phyloP scores from a whole-genome alignment of 2,113 vertebrate genomes.

The Globicephala melas region DNA sequence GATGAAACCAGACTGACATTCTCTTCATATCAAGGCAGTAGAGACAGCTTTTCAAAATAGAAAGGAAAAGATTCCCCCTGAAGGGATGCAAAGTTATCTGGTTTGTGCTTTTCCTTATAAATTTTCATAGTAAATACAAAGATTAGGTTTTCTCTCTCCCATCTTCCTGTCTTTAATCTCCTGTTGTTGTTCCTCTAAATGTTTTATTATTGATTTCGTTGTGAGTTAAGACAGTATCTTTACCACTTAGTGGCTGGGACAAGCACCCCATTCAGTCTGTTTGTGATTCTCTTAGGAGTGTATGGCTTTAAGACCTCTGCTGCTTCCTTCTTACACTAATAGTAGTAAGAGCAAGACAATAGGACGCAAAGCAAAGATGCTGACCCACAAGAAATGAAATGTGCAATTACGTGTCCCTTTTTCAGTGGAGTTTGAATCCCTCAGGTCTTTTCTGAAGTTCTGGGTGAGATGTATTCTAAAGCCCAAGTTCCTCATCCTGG shows the following conservation, averaged over 20 bases:
- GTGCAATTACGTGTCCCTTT: background rate
- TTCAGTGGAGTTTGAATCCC: background rate
- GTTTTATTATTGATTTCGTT: background rate
- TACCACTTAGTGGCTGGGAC: background rate
- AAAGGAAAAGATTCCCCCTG: background rate
- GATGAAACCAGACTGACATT: background rate
- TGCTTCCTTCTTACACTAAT: background rate
- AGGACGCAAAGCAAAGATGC: background rate
- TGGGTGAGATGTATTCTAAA: background rate
- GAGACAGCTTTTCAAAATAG: background rate
- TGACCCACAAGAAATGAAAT: background rate
- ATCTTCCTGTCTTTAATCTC: background rate
- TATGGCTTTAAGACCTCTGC: no score
- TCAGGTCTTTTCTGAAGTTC: background rate
- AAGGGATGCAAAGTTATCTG: background rate
- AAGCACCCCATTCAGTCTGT: background rate
- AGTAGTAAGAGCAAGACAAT: background rate
- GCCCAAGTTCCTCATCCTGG: background rate
- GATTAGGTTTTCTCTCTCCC: background rate
- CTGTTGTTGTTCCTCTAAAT: background rate
- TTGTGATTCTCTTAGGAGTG: background rate
- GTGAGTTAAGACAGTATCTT: background rate
- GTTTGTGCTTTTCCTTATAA: background rate
- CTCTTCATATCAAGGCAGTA: no score
- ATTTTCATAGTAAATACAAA: background rate